Evolutionary conservation across 2,797 vertebrate species (phyloP), one percentile per base, ranked within the genome.

Genomic region (Tadarida brasiliensis): DNA sequence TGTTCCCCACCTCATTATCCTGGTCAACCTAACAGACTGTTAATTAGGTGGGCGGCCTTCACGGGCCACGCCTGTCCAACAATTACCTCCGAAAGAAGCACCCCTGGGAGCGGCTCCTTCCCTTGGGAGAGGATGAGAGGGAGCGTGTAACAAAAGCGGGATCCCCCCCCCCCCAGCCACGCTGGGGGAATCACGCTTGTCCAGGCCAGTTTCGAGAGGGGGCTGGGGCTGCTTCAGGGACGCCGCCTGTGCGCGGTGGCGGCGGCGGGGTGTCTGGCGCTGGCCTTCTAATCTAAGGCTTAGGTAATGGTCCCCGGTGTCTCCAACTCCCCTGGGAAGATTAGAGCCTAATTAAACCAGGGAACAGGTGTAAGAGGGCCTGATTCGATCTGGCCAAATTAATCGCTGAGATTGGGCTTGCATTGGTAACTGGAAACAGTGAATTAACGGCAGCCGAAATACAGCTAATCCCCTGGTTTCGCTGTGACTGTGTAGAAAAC

Each of bases 71-170:
- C 98, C 93, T 78, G 95, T 95, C 94, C 96, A 98, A 91, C 95
- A 96, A 96, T 98, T 97, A 98, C 87, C 70, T 96, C 97, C 73
- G 76, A 78, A 92, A 97, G 94, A 93, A 97, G 71, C 71, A 87
- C 83, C 90, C 68, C 74, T 59, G 35, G 85, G 95, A 96, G 91
- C 89, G 82, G 90, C 90, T 35, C 89, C 97, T 94, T 81, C 97
- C 97, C 96, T 96, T 95, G 97, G 97, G 97, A 96, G 87, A 95
- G 97, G 91, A 98, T 97, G 96, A 98, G 97, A 98, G 96, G 71
- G 56, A 8, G 20, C 56, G 54, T 87, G 11, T 56, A 54, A 82
- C 51, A 47, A 59, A 94, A 26, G 80, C 44, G 49, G 16, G 11
- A 14, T 47, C n/a, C 39, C 7, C 39, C 2, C 0, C 73, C 51